Conservation (phyloP, 2,888 invertebrate species). For the Platerodrilus igneus region DNA sequence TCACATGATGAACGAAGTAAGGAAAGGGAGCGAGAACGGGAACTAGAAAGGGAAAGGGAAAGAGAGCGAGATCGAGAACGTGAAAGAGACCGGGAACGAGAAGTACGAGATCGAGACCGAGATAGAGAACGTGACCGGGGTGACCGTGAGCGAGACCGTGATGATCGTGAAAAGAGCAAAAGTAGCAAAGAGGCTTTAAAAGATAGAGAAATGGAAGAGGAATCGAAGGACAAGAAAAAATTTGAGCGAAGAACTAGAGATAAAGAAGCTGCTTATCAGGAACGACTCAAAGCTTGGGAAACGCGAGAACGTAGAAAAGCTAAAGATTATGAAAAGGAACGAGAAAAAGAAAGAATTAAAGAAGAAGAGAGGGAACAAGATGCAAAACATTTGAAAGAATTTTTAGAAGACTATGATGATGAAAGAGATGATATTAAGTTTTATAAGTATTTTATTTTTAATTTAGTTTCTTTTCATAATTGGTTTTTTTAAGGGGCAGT, state of each 20-base stretch:
- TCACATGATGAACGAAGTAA: constrained; percentile 42
- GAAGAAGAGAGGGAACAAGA: constrained; percentile 87
- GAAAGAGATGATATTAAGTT: constrained; percentile 96
- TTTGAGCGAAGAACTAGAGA: constrained; percentile 87
- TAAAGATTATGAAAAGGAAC: constrained; percentile 86
- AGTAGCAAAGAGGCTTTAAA: constrained; percentile 60
- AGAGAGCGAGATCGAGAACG: constrained; percentile 47
- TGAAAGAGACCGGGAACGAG: constrained; percentile 48
- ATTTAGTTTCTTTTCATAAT: neutral
- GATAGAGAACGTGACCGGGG: constrained; percentile 52
- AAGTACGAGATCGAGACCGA: constrained; percentile 49
- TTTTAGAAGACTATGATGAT: constrained; percentile 98
- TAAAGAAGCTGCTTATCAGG: constrained; percentile 96
- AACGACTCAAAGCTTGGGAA: constrained; percentile 79
- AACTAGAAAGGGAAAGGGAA: constrained; percentile 48
- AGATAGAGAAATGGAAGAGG: constrained; percentile 86
- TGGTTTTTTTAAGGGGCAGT: constrained; percentile 58
- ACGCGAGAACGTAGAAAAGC: constrained; percentile 81
- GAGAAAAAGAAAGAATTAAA: constrained; percentile 76
- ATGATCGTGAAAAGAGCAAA: constrained; percentile 51
- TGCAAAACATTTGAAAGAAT: constrained; percentile 91
- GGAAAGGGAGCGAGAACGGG: constrained; percentile 42
- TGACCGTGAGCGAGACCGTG: constrained; percentile 50
- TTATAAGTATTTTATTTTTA: constrained; percentile 63
- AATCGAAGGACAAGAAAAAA: constrained; percentile 84